Base-by-base conservation (phyloP, 2,113 vertebrate genomes). In the Myrmophylax atrothorax region DNA sequence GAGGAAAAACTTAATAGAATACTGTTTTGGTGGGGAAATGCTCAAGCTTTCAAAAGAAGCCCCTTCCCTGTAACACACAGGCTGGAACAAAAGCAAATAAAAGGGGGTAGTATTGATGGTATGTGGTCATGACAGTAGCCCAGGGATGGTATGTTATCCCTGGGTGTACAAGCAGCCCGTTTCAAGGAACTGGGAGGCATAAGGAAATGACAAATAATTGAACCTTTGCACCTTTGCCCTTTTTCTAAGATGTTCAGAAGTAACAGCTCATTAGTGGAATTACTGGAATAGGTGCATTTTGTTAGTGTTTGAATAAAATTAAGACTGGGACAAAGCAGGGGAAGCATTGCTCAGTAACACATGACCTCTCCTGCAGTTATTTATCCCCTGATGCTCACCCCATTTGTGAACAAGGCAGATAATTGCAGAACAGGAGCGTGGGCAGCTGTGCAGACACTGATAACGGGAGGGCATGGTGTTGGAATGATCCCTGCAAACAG, bases 221-320 rank as follows among this genome's bases (percentile, higher is more conserved):
- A 96, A 98, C 97, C 98, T 98, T 98, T 98, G 98, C 98, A 98
- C 98, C 97, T 98, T 98, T 98, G 97, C 97, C 89, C 94, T 95
- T 84, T 84, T 96, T 93, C 94, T 89, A 66, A 91, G 83, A 83
- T 96, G 94, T 87, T 86, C 93, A 89, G 67, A 96, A 94, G 87
- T 94, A 85, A 84, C 94, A 93, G 70, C 97, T 98, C 97, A 98
- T 98, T 98, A 98, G 97, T 77, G 87, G 91, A 97, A 96, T 97
- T 96, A 91, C 96, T 96, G 96, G 96, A 98, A 97, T 96, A 96
- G 95, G 69, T 97, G 94, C 95, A 86, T 95, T 94, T 94, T 67
- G 52, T 90, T 26, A 91, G 96, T 64, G 95, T 93, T 95, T 93
- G 84, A 90, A 93, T 94, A 93, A 93, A 88, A 94, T 84, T 68